These are phyloP conservation scores for Trissolcus brochymenae DNA, from an alignment of 2,888 invertebrate genomes.

Conservation along the genomic window DNA sequence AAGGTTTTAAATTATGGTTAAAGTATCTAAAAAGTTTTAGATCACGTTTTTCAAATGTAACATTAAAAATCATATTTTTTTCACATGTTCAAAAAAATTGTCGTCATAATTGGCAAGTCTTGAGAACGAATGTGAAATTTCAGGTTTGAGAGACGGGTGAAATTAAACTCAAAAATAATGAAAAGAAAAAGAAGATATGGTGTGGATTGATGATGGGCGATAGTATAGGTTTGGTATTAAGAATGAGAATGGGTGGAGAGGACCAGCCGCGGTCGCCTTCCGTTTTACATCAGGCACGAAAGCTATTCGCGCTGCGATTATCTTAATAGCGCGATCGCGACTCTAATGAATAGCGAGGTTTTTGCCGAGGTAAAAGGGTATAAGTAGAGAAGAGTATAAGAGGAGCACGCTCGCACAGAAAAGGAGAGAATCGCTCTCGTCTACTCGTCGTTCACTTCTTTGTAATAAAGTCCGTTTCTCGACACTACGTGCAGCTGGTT, in stretches of 20 bases:
- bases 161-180: slow-evolving; percentile 23
- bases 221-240: slow-evolving; percentile 21
- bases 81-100: too few species aligned
- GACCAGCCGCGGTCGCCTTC: slow-evolving; percentile 46
- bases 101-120: too few species aligned
- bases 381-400: slow-evolving; percentile 20
- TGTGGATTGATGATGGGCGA: too few species aligned
- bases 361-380: slow-evolving; percentile 57
- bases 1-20: too few species aligned
- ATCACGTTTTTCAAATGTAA: too few species aligned
- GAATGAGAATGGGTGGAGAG: slow-evolving; percentile 34
- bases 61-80: too few species aligned
- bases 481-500: slow-evolving; percentile 48
- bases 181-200: slow-evolving; percentile 23
- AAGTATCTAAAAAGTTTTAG: too few species aligned
- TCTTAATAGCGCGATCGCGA: slow-evolving; percentile 71
- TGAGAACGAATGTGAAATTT: background rate
- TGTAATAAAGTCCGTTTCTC: slow-evolving; percentile 53
- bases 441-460: slow-evolving; percentile 49
- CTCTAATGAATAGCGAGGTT: slow-evolving; percentile 74
- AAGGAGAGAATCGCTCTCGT: slow-evolving; percentile 40
- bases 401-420: slow-evolving; percentile 12
- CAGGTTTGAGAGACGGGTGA: slow-evolving; percentile 9
- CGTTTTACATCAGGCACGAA: slow-evolving; percentile 49
- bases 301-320: slow-evolving; percentile 66